These are phyloP conservation scores for Meteorus sp. DNA, from an alignment of 1,140 invertebrate genomes.

Conservation along the genomic window DNA sequence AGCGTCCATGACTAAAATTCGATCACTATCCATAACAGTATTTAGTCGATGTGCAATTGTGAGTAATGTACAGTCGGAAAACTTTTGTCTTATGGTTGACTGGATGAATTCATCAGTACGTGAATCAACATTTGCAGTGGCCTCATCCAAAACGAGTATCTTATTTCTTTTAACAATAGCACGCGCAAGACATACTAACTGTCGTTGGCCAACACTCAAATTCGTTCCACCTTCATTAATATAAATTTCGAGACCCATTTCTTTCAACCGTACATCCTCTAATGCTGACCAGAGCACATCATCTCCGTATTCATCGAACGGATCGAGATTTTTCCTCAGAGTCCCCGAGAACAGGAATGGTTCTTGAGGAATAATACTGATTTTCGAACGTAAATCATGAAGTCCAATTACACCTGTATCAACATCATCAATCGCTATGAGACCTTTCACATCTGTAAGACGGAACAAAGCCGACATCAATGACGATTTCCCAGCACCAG, in stretches of 20 bases:
- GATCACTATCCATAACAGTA: constrained; percentile 78
- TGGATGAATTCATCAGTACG: constrained; percentile 74
- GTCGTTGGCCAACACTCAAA: constrained; percentile 79
- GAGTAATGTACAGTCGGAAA: constrained; percentile 75
- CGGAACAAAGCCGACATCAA: constrained; percentile 74
- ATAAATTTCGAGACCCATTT: constrained; percentile 59
- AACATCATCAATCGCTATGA: constrained; percentile 64
- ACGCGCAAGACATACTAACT: constrained; percentile 77
- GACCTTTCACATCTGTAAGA: constrained; percentile 58
- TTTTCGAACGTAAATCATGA: constrained; percentile 69
- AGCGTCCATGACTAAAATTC: constrained; percentile 73
- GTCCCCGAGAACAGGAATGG: constrained; percentile 85
- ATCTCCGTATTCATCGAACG: constrained; percentile 75
- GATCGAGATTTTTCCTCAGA: constrained; percentile 84
- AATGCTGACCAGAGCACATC: constrained; percentile 80
- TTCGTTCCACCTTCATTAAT: constrained; percentile 75
- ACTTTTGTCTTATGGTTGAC: constrained; percentile 72
- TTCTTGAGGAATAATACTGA: constrained; percentile 85
- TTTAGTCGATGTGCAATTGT: constrained; percentile 84
- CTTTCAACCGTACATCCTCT: constrained; percentile 77
- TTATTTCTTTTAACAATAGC: constrained; percentile 77
- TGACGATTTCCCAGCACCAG: constrained; percentile 85
- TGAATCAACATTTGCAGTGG: constrained; percentile 85
- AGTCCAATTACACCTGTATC: constrained; percentile 66
- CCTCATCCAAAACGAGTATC: constrained; percentile 83